These are phyloP conservation scores for Ophthalmotilapia sp. DNA, from an alignment of 2,113 vertebrate species.

Conservation along the genomic window DNA sequence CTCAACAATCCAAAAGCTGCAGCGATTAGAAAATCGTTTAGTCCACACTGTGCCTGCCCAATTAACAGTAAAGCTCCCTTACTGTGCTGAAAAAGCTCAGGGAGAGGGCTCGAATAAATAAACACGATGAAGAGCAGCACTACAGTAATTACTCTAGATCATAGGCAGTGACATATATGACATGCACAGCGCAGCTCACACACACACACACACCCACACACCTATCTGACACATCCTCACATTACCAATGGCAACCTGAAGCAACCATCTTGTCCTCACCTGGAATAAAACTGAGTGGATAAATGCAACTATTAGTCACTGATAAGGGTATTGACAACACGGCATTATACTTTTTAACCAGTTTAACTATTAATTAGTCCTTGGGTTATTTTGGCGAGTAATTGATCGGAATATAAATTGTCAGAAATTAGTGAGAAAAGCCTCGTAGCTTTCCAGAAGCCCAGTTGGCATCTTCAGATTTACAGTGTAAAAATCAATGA, in stretches of 20 bases:
- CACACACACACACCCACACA: neutral
- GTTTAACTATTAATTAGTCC: neutral
- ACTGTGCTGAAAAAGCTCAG: neutral
- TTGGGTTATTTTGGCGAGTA: neutral
- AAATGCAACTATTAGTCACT: neutral
- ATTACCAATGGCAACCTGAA: slow-evolving; percentile 63
- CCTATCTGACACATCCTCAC: slow-evolving; percentile 33
- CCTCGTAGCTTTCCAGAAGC: neutral
- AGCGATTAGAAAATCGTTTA: neutral
- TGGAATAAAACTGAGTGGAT: neutral
- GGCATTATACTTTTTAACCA: neutral
- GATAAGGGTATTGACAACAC: neutral
- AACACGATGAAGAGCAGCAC: neutral
- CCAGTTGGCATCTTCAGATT: neutral
- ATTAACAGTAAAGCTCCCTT: neutral
- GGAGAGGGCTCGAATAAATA: neutral
- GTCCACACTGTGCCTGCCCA: neutral
- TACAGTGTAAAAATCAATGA: neutral
- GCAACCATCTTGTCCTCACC: slow-evolving; percentile 56
- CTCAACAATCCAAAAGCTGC: neutral
- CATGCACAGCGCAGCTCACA: slow-evolving; percentile 1
- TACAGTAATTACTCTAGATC: neutral
- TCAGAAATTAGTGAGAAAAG: neutral
- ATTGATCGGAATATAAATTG: neutral
- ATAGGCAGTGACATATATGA: neutral